Evolutionary conservation across 2,888 invertebrate species (phyloP), one percentile per base, ranked within the genome.

Genomic region (Hypomecis punctinalis): DNA sequence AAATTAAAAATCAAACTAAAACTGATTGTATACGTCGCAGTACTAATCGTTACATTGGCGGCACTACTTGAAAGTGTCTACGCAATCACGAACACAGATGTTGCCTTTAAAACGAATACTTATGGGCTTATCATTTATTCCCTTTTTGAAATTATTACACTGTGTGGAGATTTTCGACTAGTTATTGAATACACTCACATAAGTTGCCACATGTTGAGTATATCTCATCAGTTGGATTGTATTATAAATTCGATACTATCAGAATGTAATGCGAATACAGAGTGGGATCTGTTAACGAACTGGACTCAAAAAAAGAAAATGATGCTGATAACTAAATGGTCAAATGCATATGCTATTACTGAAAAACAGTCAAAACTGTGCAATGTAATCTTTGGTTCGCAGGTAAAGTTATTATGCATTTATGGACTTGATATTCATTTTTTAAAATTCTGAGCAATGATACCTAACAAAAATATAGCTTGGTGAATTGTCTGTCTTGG

Each of bases 351-450:
- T 6, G 39, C 6, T 13, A 40, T 52, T 23, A 40, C 10, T 40
- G 13, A 23, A 10, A 52, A 52, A 40, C 52, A 52, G 10, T 52
- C 52, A 0, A 42, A 42, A 42, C 43, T 43, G 13, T 58, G 58
- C 49, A 58, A 35, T 13, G 10, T 6, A 6, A 58, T 58, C 13
- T 58, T 58, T 42, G 49, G 49, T 7, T 48, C 42, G 5, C 58
- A 58, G 58, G 58, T 58, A 49, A 7, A 0, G 23, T 23, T 23
- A 23, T 23, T 1, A 23, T 23, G 23, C 23, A 23, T 23, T 23
- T 3, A 23, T 23, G 3, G 23, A 23, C 23, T 23, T 23, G 23
- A 23, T 23, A 23, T 23, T 23, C 23, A 23, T 23, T 23, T 2
- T 2, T 2, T 2, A 23, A 23, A 23, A 23, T 23, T 1, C 23